Base-by-base conservation (phyloP, 1,140 invertebrate genomes). In the Octopus bimaculoides region DNA sequence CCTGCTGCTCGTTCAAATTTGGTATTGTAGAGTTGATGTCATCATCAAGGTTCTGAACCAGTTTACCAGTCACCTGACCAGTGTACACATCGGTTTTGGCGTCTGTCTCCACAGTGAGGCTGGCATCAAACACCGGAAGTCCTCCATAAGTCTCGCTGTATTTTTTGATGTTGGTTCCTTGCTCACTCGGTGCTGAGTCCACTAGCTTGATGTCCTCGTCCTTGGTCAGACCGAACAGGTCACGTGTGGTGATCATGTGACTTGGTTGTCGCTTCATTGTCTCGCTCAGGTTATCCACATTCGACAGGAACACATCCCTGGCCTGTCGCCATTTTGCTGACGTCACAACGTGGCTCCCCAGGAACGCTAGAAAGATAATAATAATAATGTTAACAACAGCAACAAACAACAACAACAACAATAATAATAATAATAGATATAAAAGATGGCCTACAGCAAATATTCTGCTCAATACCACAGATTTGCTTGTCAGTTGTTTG, bases 61-160 rank as follows among this genome's bases (percentile, higher is more conserved):
- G 12, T 52, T 53, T 75, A 12, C 79, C 80, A 9, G 55, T 74
- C 54, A 77, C 79, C 26, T 80, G 80, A 52, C 81, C 79, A 8
- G 82, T 80, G 56, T 71, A 84, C 10, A 12, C 20, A 54, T 54
- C 75, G n/a, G 77, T 78, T n/a, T 53, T 73, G n/a, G 52, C 75
- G 52, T 80, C 82, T 14, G 55, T 78, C 52, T 80, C 82, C 9
- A 78, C 79, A 2, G 81, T 69, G 6, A 79, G 77, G 12, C 61
- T 76, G 6, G 77, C 77, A 61, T 78, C 81, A 14, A 77, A 79
- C 8, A 82, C 78, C 14, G 79, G 79, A 26, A 81, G 66, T 8
- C 82, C 83, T 73, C 81, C 74, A 55, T 75, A 85, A 4, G 77
- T 83, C 79, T 85, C 84, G 10, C 77, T 76, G 55, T 82, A 81